Base-by-base conservation (phyloP, 37 sponge, comb jelly and placozoan species). In the Aplysina aerophoba region DNA sequence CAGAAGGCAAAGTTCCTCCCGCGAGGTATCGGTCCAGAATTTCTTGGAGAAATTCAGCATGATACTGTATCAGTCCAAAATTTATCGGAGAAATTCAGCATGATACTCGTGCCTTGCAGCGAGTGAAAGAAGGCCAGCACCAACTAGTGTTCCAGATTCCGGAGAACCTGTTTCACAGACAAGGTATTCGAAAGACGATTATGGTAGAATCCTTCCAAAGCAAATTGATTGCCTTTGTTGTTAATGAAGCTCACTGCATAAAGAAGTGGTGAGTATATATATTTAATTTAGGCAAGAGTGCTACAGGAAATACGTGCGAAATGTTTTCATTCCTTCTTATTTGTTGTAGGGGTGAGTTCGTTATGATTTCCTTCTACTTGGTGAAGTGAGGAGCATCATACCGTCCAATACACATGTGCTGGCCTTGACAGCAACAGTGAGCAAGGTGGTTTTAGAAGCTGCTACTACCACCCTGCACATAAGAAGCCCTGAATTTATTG, bases 361-460 rank as follows among this genome's bases (percentile, higher is more conserved):
- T 62, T 44, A 35, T 17, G 78, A 58, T 56, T 59, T 74, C 41
- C 44, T 54, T 5, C 66, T n/a, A 21, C 25, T 74, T 4, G 85
- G 85, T 20, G 85, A 85, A 74, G 22, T 85, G 1, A 55, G 85
- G 61, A 74, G 75, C 77, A 8, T 85, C 5, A 59, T 85, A 40
- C 85, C 75, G 15, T 28, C 22, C 6, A 25, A 31, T 17, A 57
- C 37, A 56, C 57, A 84, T 73, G 37, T 85, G 16, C 66, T 85
- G 40, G 62, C 77, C 58, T 59, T 85, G 62, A 85, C 77, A 40
- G 65, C 64, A 74, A 74, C 85, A 36, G 78, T 78, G 24, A 83
- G 40, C 22, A 50, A 19, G 6, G 40, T 72, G 37, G 72, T 68
- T 15, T 38, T 16, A 8, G 44, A 68, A 68, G 71, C 53, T 25